Evolutionary conservation across 2,113 vertebrate species (phyloP).

Genomic region (Channa argus): DNA sequence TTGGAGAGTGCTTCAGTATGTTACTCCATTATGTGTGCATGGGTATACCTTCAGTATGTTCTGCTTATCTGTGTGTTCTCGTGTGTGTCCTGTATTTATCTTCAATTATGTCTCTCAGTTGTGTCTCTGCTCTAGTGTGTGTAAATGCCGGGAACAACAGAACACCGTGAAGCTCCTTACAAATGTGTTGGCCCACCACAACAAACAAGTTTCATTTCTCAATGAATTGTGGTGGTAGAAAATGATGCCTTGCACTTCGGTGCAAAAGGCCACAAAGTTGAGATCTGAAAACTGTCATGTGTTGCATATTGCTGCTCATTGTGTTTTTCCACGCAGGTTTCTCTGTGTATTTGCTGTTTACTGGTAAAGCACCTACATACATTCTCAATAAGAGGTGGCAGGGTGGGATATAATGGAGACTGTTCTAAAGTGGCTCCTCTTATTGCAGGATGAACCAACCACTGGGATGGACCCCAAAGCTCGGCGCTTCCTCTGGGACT

Average conservation of each 20-base stretch:
- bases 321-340: background rate
- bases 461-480: slow-evolving; percentile 99
- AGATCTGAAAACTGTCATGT: background rate
- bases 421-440: slow-evolving; percentile 5
- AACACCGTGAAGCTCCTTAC: background rate
- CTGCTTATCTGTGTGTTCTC: slow-evolving; percentile 6
- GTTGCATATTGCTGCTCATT: background rate
- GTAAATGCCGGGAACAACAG: background rate
- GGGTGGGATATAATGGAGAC: background rate
- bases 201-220: background rate
- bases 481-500: slow-evolving; percentile 96
- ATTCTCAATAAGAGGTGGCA: background rate
- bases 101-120: too few species aligned
- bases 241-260: background rate
- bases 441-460: slow-evolving; percentile 93
- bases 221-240: too few species aligned
- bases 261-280: background rate
- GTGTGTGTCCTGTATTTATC: background rate
- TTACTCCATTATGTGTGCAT: slow-evolving; percentile 29
- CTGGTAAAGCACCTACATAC: too few species aligned
- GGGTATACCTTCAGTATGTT: background rate
- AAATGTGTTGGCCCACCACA: background rate
- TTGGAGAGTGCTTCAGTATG: slow-evolving; percentile 20
- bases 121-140: background rate
- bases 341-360: too few species aligned